Evolutionary conservation across 2,113 vertebrate species (phyloP).

Genomic region (Myrmecobius fasciatus): DNA sequence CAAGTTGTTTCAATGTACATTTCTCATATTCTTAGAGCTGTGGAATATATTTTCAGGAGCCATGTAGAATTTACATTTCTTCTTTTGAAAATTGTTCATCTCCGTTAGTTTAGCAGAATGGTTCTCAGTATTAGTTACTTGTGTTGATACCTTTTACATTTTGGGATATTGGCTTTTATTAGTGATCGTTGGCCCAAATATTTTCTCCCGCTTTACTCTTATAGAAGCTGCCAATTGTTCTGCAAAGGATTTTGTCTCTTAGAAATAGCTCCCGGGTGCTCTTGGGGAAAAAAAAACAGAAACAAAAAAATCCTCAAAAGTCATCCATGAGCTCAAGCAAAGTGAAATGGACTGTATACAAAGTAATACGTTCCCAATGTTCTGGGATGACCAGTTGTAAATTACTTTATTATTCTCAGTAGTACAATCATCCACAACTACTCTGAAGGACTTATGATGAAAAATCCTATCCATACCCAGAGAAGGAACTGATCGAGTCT

Average conservation of each 20-base stretch:
- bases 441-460: too few relatives aligned
- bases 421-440: too few relatives aligned
- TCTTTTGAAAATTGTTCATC: slow-evolving; percentile 4
- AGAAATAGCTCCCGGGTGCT: not conserved
- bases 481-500: too few relatives aligned
- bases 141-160: too few relatives aligned
- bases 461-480: too few relatives aligned
- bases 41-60: not conserved
- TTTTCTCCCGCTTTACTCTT: slow-evolving; percentile 25
- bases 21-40: not conserved
- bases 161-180: not conserved
- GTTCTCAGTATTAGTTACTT: not conserved
- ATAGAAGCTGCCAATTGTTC: not conserved
- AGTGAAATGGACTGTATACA: too few relatives aligned
- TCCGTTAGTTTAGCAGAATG: not conserved
- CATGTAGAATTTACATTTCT: not conserved
- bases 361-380: too few relatives aligned
- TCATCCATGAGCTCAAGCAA: too few relatives aligned
- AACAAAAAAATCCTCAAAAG: too few relatives aligned
- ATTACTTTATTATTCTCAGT: too few relatives aligned
- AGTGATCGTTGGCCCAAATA: not conserved
- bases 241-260: slow-evolving; percentile 16
- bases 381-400: too few relatives aligned
- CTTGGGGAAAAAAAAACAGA: too few relatives aligned
- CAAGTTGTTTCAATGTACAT: not conserved